Evolutionary conservation across 1,140 invertebrate genomes (phyloP).

Genomic region (Hycleus cichorii): DNA sequence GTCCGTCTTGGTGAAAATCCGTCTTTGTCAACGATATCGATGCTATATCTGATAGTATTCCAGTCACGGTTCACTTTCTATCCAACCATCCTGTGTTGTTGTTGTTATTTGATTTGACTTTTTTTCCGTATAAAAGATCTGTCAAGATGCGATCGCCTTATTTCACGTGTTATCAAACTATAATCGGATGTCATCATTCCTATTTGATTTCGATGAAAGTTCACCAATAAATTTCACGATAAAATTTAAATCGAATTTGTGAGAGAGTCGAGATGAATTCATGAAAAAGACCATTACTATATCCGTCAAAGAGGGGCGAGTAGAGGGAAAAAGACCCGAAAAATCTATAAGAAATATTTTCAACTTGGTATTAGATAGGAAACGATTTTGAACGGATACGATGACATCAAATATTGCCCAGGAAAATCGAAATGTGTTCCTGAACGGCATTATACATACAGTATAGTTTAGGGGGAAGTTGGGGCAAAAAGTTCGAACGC

Average conservation of each 20-base stretch:
- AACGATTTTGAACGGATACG: too few relatives aligned
- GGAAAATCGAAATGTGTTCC: conserved; percentile 2
- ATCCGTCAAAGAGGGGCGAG: too few relatives aligned
- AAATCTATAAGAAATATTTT: too few relatives aligned
- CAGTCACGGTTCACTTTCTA: conserved; percentile 21
- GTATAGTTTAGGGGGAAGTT: too few relatives aligned
- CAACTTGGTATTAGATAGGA: too few relatives aligned
- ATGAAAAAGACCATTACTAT: too few relatives aligned
- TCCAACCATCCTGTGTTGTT: conserved; percentile 16
- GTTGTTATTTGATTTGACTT: neutral
- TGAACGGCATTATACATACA: neutral
- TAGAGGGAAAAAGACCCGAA: too few relatives aligned
- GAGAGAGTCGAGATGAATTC: too few relatives aligned
- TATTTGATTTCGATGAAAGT: neutral
- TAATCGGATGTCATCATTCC: conserved; percentile 15
- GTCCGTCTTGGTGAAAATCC: too few relatives aligned
- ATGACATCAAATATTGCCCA: conserved; percentile 5
- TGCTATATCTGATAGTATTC: conserved; percentile 1
- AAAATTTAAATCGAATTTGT: too few relatives aligned
- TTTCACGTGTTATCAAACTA: conserved; percentile 18
- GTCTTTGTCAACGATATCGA: too few relatives aligned
- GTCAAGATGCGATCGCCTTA: conserved; percentile 8
- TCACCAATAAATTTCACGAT: conserved; percentile 11
- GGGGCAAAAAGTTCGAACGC: conserved; percentile 1
- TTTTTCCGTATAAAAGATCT: conserved; percentile 2